phyloP scores from a whole-genome alignment of 2,113 vertebrate genomes.

The cat (Felis catus) region DNA sequence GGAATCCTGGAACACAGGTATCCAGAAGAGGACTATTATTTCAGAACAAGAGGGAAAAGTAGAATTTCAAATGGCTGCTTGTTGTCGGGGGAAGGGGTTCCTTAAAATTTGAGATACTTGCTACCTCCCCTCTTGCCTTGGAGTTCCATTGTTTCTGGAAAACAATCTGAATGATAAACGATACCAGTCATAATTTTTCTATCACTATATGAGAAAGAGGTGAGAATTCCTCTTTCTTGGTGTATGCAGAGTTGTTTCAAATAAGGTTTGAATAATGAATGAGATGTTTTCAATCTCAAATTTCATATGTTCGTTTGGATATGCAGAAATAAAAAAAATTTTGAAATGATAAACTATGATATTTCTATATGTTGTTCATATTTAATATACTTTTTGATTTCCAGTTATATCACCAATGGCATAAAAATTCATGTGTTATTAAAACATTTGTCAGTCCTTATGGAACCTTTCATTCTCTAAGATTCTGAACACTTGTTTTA shows the following conservation, averaged over 20 bases:
- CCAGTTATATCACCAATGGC: slow-evolving; percentile 74
- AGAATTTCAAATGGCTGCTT: background rate
- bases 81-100: background rate
- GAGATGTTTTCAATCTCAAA: slow-evolving; percentile 74
- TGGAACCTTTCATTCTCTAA: slow-evolving; percentile 67
- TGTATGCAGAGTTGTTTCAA: slow-evolving; percentile 61
- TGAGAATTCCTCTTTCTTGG: slow-evolving; percentile 32
- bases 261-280: slow-evolving; percentile 79
- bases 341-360: slow-evolving; percentile 75
- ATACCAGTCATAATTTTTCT: background rate
- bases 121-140: background rate
- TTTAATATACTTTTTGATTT: slow-evolving; percentile 77
- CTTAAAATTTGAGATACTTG: background rate
- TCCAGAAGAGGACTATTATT: background rate
- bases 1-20: background rate
- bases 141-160: background rate
- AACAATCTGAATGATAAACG: background rate
- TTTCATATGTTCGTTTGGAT: slow-evolving; percentile 64
- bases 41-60: background rate
- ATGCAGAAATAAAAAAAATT: slow-evolving; percentile 68
- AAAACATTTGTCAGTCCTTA: slow-evolving; percentile 79
- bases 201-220: slow-evolving; percentile 38
- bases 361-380: slow-evolving; percentile 73
- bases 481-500: slow-evolving; percentile 71
- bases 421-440: slow-evolving; percentile 79